These are phyloP conservation scores for Rhabdornis inornatus DNA, from an alignment of 2,113 vertebrate genomes.

Conservation along the genomic window DNA sequence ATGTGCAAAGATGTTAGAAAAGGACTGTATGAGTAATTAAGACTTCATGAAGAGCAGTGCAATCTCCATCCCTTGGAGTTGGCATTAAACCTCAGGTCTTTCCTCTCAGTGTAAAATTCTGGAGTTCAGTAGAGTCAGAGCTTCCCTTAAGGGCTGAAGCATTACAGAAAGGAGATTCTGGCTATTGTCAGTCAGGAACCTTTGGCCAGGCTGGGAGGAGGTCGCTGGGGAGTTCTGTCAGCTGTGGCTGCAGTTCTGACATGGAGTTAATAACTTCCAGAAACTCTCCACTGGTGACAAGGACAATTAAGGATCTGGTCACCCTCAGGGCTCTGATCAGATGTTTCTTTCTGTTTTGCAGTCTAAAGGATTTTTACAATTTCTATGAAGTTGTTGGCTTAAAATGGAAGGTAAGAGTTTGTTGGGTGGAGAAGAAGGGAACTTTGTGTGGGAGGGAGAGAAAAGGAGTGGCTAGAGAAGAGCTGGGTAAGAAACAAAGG, in stretches of 20 bases:
- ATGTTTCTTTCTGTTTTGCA: conserved; percentile 62
- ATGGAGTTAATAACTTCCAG: conserved; percentile 12
- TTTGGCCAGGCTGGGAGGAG: not conserved
- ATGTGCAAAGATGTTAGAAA: not conserved
- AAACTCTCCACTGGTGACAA: not conserved
- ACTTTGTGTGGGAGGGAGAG: not conserved
- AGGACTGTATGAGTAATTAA: not conserved
- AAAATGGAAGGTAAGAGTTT: conserved; percentile 89
- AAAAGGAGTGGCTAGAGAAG: not conserved
- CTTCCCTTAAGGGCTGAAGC: not conserved
- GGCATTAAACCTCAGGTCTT: not conserved
- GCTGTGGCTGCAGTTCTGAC: not conserved
- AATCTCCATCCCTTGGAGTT: not conserved
- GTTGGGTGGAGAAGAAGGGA: not conserved
- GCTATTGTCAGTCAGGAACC: not conserved
- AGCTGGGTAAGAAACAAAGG: not conserved
- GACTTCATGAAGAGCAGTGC: not conserved
- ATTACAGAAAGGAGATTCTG: not conserved
- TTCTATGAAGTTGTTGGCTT: conserved; percentile 95
- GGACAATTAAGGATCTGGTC: not conserved
- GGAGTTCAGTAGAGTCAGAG: not conserved
- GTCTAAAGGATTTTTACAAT: conserved; percentile 92
- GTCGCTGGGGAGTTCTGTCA: not conserved
- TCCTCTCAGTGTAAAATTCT: not conserved
- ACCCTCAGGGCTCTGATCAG: not conserved